Evolutionary conservation across 2,797 vertebrate species (phyloP).

Genomic region (Otolemur crassicaudatus): DNA sequence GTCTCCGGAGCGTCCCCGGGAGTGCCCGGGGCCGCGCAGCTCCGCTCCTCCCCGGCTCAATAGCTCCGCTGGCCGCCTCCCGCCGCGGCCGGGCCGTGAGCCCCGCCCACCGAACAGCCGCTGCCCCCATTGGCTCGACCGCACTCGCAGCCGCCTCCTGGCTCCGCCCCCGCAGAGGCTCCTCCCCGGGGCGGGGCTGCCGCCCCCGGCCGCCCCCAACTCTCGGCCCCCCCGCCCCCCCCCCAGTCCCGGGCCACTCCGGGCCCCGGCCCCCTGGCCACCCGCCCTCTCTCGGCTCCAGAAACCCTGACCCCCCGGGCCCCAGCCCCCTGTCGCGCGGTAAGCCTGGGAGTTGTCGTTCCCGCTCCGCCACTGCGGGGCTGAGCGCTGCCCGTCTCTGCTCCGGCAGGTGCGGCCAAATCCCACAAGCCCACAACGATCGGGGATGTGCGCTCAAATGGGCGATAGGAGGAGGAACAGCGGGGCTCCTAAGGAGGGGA

Average conservation of each 20-base stretch:
- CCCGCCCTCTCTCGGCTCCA: too few relatives aligned
- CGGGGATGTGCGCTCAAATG: neutral
- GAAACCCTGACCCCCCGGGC: too few relatives aligned
- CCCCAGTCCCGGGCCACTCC: too few relatives aligned
- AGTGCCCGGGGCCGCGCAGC: constrained; percentile 75
- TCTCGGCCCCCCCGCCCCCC: too few relatives aligned
- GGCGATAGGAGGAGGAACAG: neutral
- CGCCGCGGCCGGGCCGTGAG: constrained; percentile 76
- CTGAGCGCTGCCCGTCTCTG: constrained; percentile 18
- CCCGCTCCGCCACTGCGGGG: neutral
- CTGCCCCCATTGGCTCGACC: constrained; percentile 83
- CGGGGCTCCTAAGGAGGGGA: neutral
- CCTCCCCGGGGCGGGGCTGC: constrained; percentile 67
- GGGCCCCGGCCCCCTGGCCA: too few relatives aligned
- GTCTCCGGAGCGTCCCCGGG: constrained; percentile 73
- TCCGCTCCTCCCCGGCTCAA: constrained; percentile 79
- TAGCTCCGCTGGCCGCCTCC: constrained; percentile 77
- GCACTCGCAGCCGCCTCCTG: constrained; percentile 68
- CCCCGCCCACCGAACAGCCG: constrained; percentile 82
- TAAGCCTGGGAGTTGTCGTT: constrained; percentile 81
- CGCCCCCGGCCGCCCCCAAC: neutral
- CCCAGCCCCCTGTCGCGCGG: neutral
- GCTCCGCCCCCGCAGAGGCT: constrained; percentile 65
- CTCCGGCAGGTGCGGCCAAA: constrained; percentile 38
- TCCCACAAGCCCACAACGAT: neutral